Evolutionary conservation across 1,140 invertebrate species (phyloP), one percentile per base, ranked within the genome.

Genomic region (Meloidogyne chitwoodi): DNA sequence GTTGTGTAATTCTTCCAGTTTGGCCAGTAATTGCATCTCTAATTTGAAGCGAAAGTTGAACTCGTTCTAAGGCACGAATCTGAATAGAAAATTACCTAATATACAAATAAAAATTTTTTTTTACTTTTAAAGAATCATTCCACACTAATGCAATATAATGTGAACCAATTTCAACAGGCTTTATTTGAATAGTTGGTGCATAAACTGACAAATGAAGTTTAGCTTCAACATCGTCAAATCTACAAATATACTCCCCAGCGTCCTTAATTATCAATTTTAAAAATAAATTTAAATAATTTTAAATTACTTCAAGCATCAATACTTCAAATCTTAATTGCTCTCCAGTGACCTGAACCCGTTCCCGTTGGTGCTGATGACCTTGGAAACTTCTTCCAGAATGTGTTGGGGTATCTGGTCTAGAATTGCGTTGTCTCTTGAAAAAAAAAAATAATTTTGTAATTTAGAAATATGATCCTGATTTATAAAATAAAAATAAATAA

Each of bases 101-200:
- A 44, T 22, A 71, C 24, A 41, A 79, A 77, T 22, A 64, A 73
- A 12, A 56, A 44, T 24, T 34, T 56, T 29, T 70, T 76, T 41
- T 63, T 41, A 72, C 62, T 44, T 68, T 74, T 74, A 86, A 69
- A 24, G 82, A 81, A 61, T 77, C 62, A 62, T 83, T 83, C 82
- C 82, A 83, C 16, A 61, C 71, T 41, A 83, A 62, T 0, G 84
- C 72, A 5, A 84, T 79, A 74, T 86, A 83, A 71, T 83, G 84
- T 0, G 82, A 85, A 31, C 82, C 82, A n/a, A 83, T 64, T 29
- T 85, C 84, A 31, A 83, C n/a, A 22, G 84, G 44, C 16, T 68
- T 65, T 2, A 82, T 24, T 29, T 29, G 24, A 63, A 81, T 81
- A 27, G 27, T 4, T 12, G 82, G 82, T 38, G 26, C 12, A 16